Evolutionary conservation across 2,888 invertebrate genomes (phyloP).

Genomic region (Osedax fenrisi): DNA sequence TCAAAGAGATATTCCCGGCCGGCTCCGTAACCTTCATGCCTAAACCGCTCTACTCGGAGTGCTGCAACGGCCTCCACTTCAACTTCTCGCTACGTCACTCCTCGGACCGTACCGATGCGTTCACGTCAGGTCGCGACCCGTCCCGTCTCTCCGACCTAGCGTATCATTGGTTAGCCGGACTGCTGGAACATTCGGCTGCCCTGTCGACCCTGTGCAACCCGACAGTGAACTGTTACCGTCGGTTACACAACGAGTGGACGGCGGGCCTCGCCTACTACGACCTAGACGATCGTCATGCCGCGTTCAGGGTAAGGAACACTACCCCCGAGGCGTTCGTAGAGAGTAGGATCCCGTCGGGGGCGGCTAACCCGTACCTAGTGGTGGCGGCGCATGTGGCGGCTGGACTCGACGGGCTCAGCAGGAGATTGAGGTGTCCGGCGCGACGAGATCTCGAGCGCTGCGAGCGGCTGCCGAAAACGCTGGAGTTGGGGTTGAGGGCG

Average conservation of each 20-base stretch:
- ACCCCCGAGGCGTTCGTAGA: constrained; percentile 30
- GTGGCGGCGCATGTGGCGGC: constrained; percentile 35
- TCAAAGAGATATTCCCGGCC: constrained; percentile 31
- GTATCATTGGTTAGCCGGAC: constrained; percentile 32
- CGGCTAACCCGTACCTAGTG: constrained; percentile 34
- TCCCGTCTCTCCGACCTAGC: constrained; percentile 25
- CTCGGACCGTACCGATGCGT: constrained; percentile 14
- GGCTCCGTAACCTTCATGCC: constrained; percentile 33
- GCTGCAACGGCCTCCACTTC: constrained; percentile 33
- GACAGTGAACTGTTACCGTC: constrained; percentile 34
- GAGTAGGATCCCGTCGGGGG: constrained; percentile 32
- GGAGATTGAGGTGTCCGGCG: constrained; percentile 20
- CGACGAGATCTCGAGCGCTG: neutral
- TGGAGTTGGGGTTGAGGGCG: constrained; percentile 32
- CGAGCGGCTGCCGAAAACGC: constrained; percentile 27
- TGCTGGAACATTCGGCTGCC: constrained; percentile 31
- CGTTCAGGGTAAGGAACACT: constrained; percentile 30
- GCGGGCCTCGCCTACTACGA: constrained; percentile 34
- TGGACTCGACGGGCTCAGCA: constrained; percentile 34
- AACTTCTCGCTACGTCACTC: constrained; percentile 33
- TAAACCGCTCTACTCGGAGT: neutral
- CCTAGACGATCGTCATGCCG: constrained; percentile 31
- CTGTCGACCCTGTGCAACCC: constrained; percentile 32
- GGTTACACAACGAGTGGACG: constrained; percentile 22
- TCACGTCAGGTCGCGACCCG: constrained; percentile 19